phyloP scores from a whole-genome alignment of 2,113 vertebrate genomes.

The Rattus norvegicus region GRCr8 NC_086026.1:105699001-105699500 shows the following conservation, averaged over 20 bases:
- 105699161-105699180: neutral
- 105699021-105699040: no score
- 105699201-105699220: neutral
- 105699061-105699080: neutral
- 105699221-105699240: neutral
- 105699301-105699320: neutral
- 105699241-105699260: neutral
- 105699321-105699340: neutral
- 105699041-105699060: no score
- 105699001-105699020: no score
- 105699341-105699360: neutral
- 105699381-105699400: neutral
- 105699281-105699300: neutral
- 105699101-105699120: neutral
- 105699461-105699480: slow-evolving; percentile 24
- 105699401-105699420: neutral
- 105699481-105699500: neutral
- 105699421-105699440: neutral
- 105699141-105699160: neutral
- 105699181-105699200: neutral
- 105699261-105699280: neutral
- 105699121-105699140: slow-evolving; percentile 32
- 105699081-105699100: neutral
- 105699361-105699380: neutral
- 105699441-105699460: neutral